phyloP scores from a whole-genome alignment of 2,797 vertebrate genomes.

The Hydrophis major region DNA sequence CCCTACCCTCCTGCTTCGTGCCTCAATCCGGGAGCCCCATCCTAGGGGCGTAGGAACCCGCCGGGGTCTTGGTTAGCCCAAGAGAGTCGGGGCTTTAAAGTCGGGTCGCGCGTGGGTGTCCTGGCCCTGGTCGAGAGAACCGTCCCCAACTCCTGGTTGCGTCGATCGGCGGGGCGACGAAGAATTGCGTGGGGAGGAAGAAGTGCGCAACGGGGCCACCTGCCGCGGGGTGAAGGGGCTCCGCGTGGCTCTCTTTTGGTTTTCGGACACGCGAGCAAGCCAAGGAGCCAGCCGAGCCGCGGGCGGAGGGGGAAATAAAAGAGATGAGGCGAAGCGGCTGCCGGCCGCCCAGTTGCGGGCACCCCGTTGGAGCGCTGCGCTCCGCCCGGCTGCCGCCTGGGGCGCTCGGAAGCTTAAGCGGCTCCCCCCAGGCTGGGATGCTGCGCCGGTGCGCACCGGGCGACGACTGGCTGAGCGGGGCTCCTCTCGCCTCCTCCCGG shows the following conservation, averaged over 20 bases:
- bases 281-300: too few relatives aligned
- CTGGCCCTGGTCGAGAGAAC: not conserved
- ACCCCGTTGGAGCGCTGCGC: not conserved
- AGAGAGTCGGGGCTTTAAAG: not conserved
- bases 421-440: not conserved
- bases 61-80: too few relatives aligned
- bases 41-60: not conserved
- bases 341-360: not conserved
- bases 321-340: not conserved
- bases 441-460: not conserved
- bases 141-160: not conserved
- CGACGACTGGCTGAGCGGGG: conserved; percentile 25
- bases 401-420: not conserved
- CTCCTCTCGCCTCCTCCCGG: not conserved
- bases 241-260: not conserved
- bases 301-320: too few relatives aligned
- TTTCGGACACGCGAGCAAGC: not conserved
- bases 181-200: too few relatives aligned
- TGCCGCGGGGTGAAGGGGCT: not conserved
- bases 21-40: not conserved
- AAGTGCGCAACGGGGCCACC: not conserved
- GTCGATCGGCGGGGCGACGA: not conserved
- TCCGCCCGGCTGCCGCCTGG: not conserved
- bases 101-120: not conserved
- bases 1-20: not conserved